Evolutionary conservation across 2,797 vertebrate genomes (phyloP).

Genomic region (Melanotaenia nigrans): DNA sequence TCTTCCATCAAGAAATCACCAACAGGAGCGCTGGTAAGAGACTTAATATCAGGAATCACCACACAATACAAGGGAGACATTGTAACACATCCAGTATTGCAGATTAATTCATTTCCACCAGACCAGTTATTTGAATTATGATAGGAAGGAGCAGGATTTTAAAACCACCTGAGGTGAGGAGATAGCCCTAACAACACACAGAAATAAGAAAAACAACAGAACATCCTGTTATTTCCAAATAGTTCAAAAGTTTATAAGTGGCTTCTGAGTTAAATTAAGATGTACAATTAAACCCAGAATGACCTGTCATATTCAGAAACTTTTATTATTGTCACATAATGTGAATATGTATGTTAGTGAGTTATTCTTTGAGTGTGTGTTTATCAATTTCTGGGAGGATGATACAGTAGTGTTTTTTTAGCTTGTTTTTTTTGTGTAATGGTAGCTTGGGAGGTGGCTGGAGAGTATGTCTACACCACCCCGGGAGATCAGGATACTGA

Average conservation of each 20-base stretch:
- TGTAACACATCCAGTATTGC: not conserved
- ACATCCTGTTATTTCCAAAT: not conserved
- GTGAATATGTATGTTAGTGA: not conserved
- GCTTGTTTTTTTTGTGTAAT: conserved; percentile 12
- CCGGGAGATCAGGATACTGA: conserved; percentile 89
- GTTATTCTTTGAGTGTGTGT: not conserved
- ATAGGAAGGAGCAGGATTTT: not conserved
- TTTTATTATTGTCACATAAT: not conserved
- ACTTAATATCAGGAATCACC: not conserved
- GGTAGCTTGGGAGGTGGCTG: conserved; percentile 95
- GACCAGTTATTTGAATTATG: not conserved
- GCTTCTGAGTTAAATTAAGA: not conserved
- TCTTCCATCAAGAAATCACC: conserved; percentile 85
- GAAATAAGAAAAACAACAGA: not conserved
- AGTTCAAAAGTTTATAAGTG: not conserved
- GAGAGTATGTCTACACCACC: conserved; percentile 92
- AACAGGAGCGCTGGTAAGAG: conserved; percentile 85
- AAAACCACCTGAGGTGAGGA: not conserved
- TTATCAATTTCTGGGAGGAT: not conserved
- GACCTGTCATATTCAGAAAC: not conserved
- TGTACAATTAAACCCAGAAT: not conserved
- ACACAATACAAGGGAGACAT: not conserved
- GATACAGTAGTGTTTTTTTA: not conserved
- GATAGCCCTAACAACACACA: not conserved
- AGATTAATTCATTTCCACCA: not conserved